These are phyloP conservation scores for Scolanthus callimorphus DNA, from an alignment of 92 coral and sea anemone genomes.

Conservation along the genomic window DNA sequence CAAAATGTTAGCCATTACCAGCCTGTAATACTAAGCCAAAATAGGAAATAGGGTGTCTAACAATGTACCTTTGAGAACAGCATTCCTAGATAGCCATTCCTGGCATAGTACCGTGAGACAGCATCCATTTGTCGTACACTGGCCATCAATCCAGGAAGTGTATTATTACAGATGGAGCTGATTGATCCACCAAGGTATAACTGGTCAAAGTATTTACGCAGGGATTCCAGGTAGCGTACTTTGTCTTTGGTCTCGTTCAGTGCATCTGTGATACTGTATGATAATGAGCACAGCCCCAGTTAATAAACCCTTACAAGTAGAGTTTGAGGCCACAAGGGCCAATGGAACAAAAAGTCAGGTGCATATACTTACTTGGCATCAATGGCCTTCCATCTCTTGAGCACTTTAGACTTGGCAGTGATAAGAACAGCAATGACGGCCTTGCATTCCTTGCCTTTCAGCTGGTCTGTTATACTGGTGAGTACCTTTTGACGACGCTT, in stretches of 20 bases:
- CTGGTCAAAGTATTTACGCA: constrained; percentile 94
- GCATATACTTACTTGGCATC: constrained; percentile 96
- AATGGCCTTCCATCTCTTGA: constrained; percentile 88
- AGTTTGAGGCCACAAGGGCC: no score
- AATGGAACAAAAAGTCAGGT: no score
- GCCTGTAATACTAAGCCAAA: no score
- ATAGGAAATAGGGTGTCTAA: no score
- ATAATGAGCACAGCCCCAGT: no score
- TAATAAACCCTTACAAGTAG: no score
- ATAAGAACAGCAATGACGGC: constrained; percentile 90
- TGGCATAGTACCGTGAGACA: constrained; percentile 94
- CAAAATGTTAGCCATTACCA: no score
- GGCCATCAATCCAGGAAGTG: constrained; percentile 95
- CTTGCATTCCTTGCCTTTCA: constrained; percentile 92
- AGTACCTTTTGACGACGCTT: constrained; percentile 83
- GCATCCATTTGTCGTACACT: constrained; percentile 97
- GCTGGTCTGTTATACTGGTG: constrained; percentile 87
- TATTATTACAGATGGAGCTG: constrained; percentile 63
- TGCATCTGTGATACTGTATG: constrained; percentile 89
- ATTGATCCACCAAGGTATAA: constrained; percentile 67
- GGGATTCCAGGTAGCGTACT: constrained; percentile 93
- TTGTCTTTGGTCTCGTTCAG: constrained; percentile 98
- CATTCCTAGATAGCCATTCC: constrained; percentile 92
- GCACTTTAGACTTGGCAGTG: constrained; percentile 91
- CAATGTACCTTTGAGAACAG: constrained; percentile 95